Evolutionary conservation across 2,113 vertebrate genomes (phyloP).

Genomic region (Erythrocercus mccallii): DNA sequence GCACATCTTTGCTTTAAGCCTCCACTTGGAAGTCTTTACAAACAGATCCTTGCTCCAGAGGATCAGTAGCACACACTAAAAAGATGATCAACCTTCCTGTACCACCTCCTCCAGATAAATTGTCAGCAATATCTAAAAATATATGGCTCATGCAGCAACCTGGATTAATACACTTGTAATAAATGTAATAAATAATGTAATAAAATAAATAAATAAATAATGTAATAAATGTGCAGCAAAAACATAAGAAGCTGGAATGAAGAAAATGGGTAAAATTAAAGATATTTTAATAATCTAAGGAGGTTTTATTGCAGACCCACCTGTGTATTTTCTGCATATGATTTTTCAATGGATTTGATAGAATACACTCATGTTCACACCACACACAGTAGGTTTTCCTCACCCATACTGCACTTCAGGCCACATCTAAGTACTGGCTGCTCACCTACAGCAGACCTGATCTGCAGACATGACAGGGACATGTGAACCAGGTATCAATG

Average conservation of each 20-base stretch:
- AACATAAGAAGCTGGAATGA: not conserved
- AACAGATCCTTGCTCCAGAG: not conserved
- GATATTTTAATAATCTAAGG: not conserved
- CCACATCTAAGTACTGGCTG: not conserved
- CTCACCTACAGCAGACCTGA: not conserved
- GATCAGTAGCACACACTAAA: not conserved
- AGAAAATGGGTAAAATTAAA: not conserved
- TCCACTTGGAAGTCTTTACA: not conserved
- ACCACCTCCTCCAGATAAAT: not conserved
- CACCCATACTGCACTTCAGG: not conserved
- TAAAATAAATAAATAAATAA: no score
- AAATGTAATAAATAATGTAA: no score
- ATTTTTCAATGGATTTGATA: not conserved
- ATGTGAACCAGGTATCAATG: not conserved
- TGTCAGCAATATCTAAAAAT: not conserved
- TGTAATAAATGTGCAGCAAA: not conserved
- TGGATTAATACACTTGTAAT: not conserved
- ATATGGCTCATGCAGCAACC: not conserved
- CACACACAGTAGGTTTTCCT: not conserved
- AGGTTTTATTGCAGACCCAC: not conserved
- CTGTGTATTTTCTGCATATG: not conserved
- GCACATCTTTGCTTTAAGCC: not conserved
- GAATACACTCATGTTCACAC: not conserved
- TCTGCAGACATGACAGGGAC: not conserved
- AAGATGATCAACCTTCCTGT: not conserved